Evolutionary conservation across 2,888 invertebrate species (phyloP).

Genomic region (Drosophila parthenogenetica): DNA sequence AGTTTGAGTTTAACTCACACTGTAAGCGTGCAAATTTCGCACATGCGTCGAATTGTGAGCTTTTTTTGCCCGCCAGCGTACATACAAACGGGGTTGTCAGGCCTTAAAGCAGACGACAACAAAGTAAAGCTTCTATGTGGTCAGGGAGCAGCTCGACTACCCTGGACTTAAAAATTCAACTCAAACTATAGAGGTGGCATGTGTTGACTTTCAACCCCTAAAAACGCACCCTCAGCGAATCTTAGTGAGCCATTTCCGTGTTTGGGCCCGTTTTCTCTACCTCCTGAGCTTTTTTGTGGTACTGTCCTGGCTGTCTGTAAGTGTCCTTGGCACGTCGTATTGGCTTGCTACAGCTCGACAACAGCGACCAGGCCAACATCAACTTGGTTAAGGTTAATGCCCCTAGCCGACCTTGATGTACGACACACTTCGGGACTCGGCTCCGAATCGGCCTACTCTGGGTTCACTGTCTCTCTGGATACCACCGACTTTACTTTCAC

Average conservation of each 20-base stretch:
- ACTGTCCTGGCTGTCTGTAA: slow-evolving; percentile 40
- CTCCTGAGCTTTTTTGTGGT: slow-evolving; percentile 40
- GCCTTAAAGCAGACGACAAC: background rate
- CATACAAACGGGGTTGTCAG: slow-evolving; percentile 62
- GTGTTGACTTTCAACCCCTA: slow-evolving; percentile 66
- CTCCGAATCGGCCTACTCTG: slow-evolving; percentile 57
- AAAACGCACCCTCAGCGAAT: slow-evolving; percentile 59
- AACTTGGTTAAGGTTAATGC: slow-evolving; percentile 82
- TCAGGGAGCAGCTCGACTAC: slow-evolving; percentile 45
- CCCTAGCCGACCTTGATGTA: slow-evolving; percentile 84
- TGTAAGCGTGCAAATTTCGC: slow-evolving; percentile 35
- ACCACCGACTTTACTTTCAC: slow-evolving; percentile 65
- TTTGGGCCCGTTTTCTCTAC: slow-evolving; percentile 29
- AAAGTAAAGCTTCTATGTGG: background rate
- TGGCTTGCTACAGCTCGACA: slow-evolving; percentile 47
- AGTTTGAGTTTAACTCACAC: slow-evolving; percentile 67
- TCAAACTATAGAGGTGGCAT: slow-evolving; percentile 51
- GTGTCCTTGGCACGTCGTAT: slow-evolving; percentile 71
- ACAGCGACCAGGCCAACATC: slow-evolving; percentile 65
- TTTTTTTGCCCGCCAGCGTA: slow-evolving; percentile 44
- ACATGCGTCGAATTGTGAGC: slow-evolving; percentile 51
- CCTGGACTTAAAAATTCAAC: slow-evolving; percentile 45
- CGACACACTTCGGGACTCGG: slow-evolving; percentile 75
- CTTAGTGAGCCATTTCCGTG: slow-evolving; percentile 66
- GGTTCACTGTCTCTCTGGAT: slow-evolving; percentile 37